Conservation (phyloP, 2,113 vertebrate species). For the Chrysochloris asiatica region DNA sequence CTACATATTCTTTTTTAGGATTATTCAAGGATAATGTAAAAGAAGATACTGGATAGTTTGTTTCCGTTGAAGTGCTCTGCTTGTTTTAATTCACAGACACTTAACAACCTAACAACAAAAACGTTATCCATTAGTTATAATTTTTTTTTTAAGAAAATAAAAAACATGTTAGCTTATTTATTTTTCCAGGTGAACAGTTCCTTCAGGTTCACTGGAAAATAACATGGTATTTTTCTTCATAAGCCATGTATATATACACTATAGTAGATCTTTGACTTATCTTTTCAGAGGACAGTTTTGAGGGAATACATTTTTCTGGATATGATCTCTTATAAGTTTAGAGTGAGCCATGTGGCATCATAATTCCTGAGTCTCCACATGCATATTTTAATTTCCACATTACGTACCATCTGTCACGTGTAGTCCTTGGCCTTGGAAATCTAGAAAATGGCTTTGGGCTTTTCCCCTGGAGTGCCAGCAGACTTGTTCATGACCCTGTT, state of each 20-base stretch:
- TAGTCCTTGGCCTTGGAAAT: neutral
- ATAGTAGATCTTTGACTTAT: neutral
- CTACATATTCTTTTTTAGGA: neutral
- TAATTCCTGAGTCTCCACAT: neutral
- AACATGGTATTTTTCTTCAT: neutral
- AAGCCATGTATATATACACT: neutral
- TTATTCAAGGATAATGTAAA: neutral
- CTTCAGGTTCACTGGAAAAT: neutral
- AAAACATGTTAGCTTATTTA: neutral
- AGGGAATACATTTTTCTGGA: neutral
- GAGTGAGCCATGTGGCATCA: neutral
- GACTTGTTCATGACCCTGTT: neutral
- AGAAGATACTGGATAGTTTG: neutral
- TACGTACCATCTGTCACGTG: rapidly evolving
- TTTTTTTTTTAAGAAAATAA: neutral
- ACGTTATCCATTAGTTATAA: neutral
- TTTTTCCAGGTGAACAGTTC: neutral
- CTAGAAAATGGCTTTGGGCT: neutral
- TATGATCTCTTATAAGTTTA: neutral
- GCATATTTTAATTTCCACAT: neutral
- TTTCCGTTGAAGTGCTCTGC: neutral
- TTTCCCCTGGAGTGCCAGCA: neutral
- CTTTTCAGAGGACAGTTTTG: neutral
- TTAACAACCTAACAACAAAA: no score
- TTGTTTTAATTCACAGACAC: neutral